Conservation (phyloP, 2,797 vertebrate species). For the Leuciscus waleckii region DNA sequence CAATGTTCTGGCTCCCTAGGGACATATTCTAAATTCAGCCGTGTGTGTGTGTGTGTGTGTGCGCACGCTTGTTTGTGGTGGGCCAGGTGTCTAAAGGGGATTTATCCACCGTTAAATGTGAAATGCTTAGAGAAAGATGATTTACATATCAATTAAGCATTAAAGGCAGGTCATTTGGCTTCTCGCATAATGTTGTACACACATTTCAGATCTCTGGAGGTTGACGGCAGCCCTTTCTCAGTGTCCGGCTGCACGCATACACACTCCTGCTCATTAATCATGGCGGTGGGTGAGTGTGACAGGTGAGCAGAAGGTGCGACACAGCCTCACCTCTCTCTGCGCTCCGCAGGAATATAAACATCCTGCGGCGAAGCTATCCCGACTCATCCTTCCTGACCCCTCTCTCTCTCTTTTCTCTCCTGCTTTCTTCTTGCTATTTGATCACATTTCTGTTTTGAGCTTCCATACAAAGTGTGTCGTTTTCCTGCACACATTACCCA, state of each 20-base stretch:
- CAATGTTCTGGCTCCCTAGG: slow-evolving; percentile 17
- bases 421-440: neutral
- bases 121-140: slow-evolving; percentile 30
- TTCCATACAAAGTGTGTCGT: neutral
- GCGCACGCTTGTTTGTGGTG: slow-evolving; percentile 29
- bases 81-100: slow-evolving; percentile 26
- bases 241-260: slow-evolving; percentile 48
- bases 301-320: slow-evolving; percentile 65
- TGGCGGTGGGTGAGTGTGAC: slow-evolving; percentile 64
- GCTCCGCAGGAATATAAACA: slow-evolving; percentile 65
- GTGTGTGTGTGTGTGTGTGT: slow-evolving; percentile 4
- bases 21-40: slow-evolving; percentile 28
- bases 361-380: slow-evolving; percentile 43
- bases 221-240: neutral
- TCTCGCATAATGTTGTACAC: slow-evolving; percentile 7
- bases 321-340: slow-evolving; percentile 64
- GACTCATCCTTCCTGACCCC: slow-evolving; percentile 12
- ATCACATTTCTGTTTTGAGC: neutral
- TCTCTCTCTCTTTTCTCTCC: neutral
- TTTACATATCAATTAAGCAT: slow-evolving; percentile 47
- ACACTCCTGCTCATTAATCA: slow-evolving; percentile 72
- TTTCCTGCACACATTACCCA: neutral
- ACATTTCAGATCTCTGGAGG: slow-evolving; percentile 30
- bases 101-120: slow-evolving; percentile 8
- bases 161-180: slow-evolving; percentile 29